Evolutionary conservation across 2,797 vertebrate genomes (phyloP), one percentile per base, ranked within the genome.

Genomic region (Protosalanx chinensis): DNA sequence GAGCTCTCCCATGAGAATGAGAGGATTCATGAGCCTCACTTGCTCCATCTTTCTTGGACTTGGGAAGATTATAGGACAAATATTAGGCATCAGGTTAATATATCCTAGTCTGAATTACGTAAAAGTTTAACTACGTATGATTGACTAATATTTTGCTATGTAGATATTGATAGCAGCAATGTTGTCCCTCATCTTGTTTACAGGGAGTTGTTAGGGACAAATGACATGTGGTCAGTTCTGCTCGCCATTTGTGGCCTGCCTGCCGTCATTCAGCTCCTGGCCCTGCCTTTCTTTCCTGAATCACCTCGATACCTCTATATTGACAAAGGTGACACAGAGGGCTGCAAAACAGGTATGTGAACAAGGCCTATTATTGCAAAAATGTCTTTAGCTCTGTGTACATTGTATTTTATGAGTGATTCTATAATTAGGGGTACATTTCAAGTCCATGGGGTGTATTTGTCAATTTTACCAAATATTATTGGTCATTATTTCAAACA

Each of bases 271-370:
- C 93, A 93, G 82, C 81, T 93, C 76, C 76, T 89, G 67, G 77
- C 59, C 2, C 80, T 94, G 72, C 79, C 88, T 8, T 90, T 88
- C 83, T 94, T 94, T 85, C 93, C 93, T n/a, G 93, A 94, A 53
- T 79, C 93, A 0, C 93, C 93, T 4, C 88, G 92, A 64, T 90
- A 92, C 69, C 90, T 93, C 67, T 91, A 93, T 75, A 93, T 94
- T 18, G 92, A 94, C 82, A 92, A 85, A 70, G 92, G 90, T 30
- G 91, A 94, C 76, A 86, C 76, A 59, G 90, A 93, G 16, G 90
- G 74, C 2, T 82, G 90, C 72, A 85, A 74, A 67, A 90, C 82
- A 84, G 92, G 93, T 93, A 32, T 79, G 78, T 65, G 33, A 35
- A 20, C 20, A 6, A 37, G 4, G 51, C 18, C 18, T 56, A 5